Evolutionary conservation across 2,113 vertebrate genomes (phyloP).

Genomic region (Nettapus auritus): DNA sequence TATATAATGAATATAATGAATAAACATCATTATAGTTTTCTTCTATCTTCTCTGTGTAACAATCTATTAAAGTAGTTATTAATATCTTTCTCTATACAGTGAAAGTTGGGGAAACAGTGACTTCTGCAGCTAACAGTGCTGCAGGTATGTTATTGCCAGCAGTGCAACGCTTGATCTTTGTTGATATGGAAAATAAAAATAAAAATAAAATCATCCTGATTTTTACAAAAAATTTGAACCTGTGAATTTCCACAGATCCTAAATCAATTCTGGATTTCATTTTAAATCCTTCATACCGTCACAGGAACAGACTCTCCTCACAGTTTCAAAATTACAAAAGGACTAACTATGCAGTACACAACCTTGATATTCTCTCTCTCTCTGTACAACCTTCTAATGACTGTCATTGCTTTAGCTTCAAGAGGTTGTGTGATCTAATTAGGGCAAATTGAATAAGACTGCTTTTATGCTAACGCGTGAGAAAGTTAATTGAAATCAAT

Average conservation of each 20-base stretch:
- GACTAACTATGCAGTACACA: conserved; percentile 39
- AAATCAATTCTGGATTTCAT: not conserved
- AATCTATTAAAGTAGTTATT: not conserved
- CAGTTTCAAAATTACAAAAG: conserved; percentile 15
- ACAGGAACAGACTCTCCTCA: not conserved
- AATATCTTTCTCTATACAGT: not conserved
- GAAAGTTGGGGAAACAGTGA: not conserved
- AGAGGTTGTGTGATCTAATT: conserved; percentile 73
- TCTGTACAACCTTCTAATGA: conserved; percentile 55
- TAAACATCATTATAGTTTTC: not conserved
- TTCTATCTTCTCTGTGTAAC: not conserved
- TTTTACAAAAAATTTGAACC: not conserved
- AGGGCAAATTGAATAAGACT: conserved; percentile 75
- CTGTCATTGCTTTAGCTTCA: conserved; percentile 59
- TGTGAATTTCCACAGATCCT: not conserved
- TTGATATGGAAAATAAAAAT: not conserved
- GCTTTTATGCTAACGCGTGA: conserved; percentile 73
- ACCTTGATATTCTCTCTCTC: not conserved
- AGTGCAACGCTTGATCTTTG: not conserved
- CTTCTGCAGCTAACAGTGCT: not conserved
- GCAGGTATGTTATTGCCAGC: not conserved
- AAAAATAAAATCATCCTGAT: not conserved
- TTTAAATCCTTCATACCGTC: not conserved
- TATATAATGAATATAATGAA: too few species aligned
- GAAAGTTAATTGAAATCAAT: conserved; percentile 82